These are phyloP conservation scores for Paragorgia papillata DNA, from an alignment of 92 coral and sea anemone species.

Conservation along the genomic window DNA sequence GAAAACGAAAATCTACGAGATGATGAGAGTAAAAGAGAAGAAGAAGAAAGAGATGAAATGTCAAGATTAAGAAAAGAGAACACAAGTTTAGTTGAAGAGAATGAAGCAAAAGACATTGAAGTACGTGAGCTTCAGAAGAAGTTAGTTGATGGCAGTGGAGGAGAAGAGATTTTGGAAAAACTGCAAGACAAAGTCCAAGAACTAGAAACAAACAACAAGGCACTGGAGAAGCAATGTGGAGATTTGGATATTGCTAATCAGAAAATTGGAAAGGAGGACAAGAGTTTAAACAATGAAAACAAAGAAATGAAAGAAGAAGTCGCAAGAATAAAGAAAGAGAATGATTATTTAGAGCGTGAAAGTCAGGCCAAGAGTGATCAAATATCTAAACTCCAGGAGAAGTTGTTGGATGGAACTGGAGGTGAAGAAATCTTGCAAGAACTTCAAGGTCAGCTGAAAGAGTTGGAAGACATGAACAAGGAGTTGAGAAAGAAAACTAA, in stretches of 20 bases:
- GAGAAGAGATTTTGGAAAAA: constrained; percentile 58
- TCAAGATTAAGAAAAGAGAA: constrained; percentile 58
- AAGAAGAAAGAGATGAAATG: constrained; percentile 48
- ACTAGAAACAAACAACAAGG: constrained; percentile 30
- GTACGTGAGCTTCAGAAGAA: neutral
- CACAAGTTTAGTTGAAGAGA: constrained; percentile 52
- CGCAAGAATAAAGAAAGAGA: constrained; percentile 40
- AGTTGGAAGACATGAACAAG: constrained; percentile 68
- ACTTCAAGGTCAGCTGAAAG: constrained; percentile 66
- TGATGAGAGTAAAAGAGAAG: constrained; percentile 57
- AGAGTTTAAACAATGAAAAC: neutral
- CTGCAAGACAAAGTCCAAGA: constrained; percentile 62
- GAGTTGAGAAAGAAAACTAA: constrained; percentile 37
- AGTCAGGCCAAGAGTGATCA: constrained; percentile 58
- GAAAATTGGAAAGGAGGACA: neutral
- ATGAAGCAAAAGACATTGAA: constrained; percentile 15
- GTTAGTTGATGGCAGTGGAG: constrained; percentile 21
- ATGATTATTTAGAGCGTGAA: constrained; percentile 61
- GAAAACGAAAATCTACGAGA: neutral
- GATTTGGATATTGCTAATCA: constrained; percentile 53
- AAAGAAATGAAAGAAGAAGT: neutral
- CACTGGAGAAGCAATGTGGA: constrained; percentile 21
- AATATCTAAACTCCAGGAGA: constrained; percentile 60
- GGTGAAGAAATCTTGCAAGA: constrained; percentile 73
- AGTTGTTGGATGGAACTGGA: constrained; percentile 21